Evolutionary conservation across 2,888 invertebrate genomes (phyloP), one percentile per base, ranked within the genome.

Genomic region (Rhingia campestris): DNA sequence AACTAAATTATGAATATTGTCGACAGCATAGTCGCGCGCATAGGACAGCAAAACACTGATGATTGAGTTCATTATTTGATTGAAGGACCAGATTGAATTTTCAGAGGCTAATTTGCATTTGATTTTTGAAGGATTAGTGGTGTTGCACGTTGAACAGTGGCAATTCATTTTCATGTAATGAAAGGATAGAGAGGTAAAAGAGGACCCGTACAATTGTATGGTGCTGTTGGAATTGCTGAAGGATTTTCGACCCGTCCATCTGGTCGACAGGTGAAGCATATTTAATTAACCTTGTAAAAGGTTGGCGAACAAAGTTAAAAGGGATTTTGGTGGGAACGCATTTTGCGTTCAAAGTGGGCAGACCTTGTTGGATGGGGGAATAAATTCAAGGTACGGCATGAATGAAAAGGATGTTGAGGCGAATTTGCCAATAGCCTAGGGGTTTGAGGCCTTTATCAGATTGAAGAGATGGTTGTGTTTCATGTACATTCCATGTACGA

Each of bases 21-120:
- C 72, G 47, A 45, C 63, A 43, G 9, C 63, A 51, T 51, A 30
- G 7, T 5, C 14, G 22, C 22, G 61, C 53, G 49, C 35, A n/a
- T 41, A 10, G 41, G 45, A 37, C 35, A 43, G 14, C 33, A 64
- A n/a, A 47, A 49, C 58, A 58, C 59, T 49, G 74, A 70, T 70
- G 80, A 66, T 77, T 70, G 69, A 84, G 84, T 84, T 80, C 79
- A 74, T 84, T 80, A 80, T 80, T 75, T 61, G 84, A 84, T 80
- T 80, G 84, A 80, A 84, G 45, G 69, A 30, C 22, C 74, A 79
- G 73, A 79, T 84, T 84, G 73, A 84, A 79, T 79, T 73, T 79
- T 73, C 69, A 79, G 64, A 61, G 33, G 53, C 76, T 74, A 74
- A 79, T 84, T 79, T 77, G 72, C 77, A 81, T 81, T 76, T 56